Base-by-base conservation (phyloP, 2,113 vertebrate species). In the Oreochromis spilurus region DNA sequence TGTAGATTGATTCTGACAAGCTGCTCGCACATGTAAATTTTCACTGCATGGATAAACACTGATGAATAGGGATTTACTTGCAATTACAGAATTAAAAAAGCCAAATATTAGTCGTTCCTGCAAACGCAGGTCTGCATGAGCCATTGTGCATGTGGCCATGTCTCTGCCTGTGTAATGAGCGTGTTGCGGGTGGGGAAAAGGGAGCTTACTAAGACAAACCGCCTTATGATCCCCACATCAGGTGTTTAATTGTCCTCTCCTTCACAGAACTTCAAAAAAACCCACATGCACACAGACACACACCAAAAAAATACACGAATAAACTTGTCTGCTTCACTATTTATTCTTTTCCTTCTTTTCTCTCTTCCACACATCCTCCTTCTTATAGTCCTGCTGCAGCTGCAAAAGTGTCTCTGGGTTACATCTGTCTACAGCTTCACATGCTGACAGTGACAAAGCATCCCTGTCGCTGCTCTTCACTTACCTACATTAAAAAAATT, bases 151-250 rank as follows among this genome's bases (percentile, higher is more conserved):
- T 91, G 90, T 91, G 91, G 90, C 83, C 87, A 1, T 55, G 84
- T 84, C 86, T 85, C n/a, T 52, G 89, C 48, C 67, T 94, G 90
- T 91, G 94, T 93, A 83, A 94, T 94, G 92, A 94, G 82, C 60
- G 72, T 89, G 93, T 93, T 92, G 83, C 87, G 91, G 93, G 93
- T 81, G 89, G 90, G 52, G 72, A 89, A 88, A 82, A 79, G 55
- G 38, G 80, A 81, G 87, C 83, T 91, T 89, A 90, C 84, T 87
- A 83, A 92, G 83, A 88, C 91, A 93, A 92, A 87, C 84, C 75
- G 43, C 82, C 83, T 86, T 90, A 89, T 91, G 88, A 92, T 90
- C 88, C 57, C 48, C 80, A 89, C 87, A 87, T 90, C 86, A 93
- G 87, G 90, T 91, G 90, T 82, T 79, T 88, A 81, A 81, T 75